These are phyloP conservation scores for Protula sp. DNA, from an alignment of 2,888 invertebrate genomes.

Conservation along the genomic window DNA sequence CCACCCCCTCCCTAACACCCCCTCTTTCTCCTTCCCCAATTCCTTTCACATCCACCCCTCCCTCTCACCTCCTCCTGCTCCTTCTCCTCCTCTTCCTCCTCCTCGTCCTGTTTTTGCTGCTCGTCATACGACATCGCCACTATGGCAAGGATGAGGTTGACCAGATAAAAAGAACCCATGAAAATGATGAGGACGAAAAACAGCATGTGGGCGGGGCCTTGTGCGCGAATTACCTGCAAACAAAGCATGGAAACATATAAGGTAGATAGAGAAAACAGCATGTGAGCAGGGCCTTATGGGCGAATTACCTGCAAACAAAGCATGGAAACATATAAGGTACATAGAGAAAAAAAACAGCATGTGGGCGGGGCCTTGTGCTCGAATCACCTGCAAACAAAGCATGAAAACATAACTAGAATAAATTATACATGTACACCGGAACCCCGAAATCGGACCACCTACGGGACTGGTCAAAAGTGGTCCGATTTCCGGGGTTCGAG, in stretches of 20 bases:
- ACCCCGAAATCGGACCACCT: no score
- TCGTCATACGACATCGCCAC: constrained; percentile 99
- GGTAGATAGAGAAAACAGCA: no score
- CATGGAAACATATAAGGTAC: no score
- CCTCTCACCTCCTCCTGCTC: no score
- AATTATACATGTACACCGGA: no score
- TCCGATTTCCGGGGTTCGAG: no score
- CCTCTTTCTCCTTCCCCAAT: no score
- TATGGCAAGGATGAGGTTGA: constrained; percentile 98
- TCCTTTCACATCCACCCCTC: no score
- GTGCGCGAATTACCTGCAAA: constrained; percentile 77
- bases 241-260: no score
- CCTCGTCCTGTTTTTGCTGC: constrained; percentile 63
- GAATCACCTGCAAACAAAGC: constrained; percentile 68
- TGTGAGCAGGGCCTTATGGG: constrained; percentile 95
- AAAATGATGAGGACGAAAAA: constrained; percentile 99
- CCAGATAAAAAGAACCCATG: constrained; percentile 96
- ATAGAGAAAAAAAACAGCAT: constrained; percentile 97
- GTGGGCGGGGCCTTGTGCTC: constrained; percentile 95
- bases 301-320: constrained; percentile 68
- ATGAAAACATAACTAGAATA: no score
- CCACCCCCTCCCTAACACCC: no score
- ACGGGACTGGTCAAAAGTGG: no score
- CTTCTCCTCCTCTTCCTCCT: constrained; percentile 88
- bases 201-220: constrained; percentile 95